Evolutionary conservation across 1,140 invertebrate genomes (phyloP), one percentile per base, ranked within the genome.

Genomic region (Solenopsis fugax): DNA sequence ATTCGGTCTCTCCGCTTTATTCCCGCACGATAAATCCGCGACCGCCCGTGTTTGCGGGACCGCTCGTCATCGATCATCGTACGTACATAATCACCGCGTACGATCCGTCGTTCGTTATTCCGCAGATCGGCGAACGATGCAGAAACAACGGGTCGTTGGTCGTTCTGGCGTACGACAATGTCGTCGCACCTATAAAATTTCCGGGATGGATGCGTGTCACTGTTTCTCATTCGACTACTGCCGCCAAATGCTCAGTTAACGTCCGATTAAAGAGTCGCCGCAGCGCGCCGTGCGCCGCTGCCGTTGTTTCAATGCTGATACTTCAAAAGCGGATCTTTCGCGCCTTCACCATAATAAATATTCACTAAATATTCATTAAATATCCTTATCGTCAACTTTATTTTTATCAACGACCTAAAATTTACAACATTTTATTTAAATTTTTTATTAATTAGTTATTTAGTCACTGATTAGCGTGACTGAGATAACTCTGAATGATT

Each of bases 141-240:
- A 73, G 64, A 67, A 87, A 88, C 67, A 67, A 71, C 56, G 77
- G 48, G 1, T 54, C 52, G 86, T 73, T 50, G 48, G 1, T 54
- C 52, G 86, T 73, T 50, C 80, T 56, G 85, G 37, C n/a, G 24
- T 45, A n/a, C 52, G 54, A 88, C 82, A 88, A 84, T 76, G 77
- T 67, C 48, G 75, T 73, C 69, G 50, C 16, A 69, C 54, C 71
- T 71, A 88, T 89, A 89, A 89, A 89, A 89, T 77, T 72, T 71
- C 34, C 48, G 64, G 54, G 24, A 67, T 75, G 16, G 65, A 64
- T 69, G 37, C 48, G 72, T 64, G 76, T 29, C 85, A 60, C 64
- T 41, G 29, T 67, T 56, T 82, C 50, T 52, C 67, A 56, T 77
- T 78, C 50, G 56, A 12, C 12, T 7, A 34, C 10, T 64, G 24